Conservation (phyloP, 2,113 vertebrate genomes). For the Falcunculus frontatus region DNA sequence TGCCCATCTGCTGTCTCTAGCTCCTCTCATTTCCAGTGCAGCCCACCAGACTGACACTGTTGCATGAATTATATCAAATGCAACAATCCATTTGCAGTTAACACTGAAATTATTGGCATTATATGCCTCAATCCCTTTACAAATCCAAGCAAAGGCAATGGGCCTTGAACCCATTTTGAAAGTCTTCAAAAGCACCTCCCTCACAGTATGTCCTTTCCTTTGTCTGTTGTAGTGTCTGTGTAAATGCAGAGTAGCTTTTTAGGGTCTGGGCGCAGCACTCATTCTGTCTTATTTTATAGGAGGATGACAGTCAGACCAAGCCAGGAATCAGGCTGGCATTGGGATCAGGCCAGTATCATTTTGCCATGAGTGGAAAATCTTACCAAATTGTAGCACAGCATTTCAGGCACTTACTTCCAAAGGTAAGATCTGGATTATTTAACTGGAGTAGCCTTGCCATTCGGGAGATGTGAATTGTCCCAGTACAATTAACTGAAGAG, state of each 20-base stretch:
- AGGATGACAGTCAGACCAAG: conserved; percentile 18
- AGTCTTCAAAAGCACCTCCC: background rate
- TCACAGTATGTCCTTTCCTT: background rate
- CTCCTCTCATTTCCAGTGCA: background rate
- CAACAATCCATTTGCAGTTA: background rate
- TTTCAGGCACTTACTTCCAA: conserved; percentile 73
- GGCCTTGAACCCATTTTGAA: background rate
- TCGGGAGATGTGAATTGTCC: background rate
- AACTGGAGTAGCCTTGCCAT: background rate
- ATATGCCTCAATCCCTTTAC: background rate
- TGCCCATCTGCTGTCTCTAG: background rate
- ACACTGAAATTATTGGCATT: background rate
- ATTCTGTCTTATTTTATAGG: conserved; percentile 47
- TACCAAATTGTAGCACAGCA: conserved; percentile 68
- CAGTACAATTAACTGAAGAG: background rate
- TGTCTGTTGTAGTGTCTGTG: background rate
- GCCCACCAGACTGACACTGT: background rate
- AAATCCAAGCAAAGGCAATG: background rate
- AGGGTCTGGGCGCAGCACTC: background rate
- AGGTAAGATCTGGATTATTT: conserved; percentile 54
- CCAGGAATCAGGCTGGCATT: background rate
- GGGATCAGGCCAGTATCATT: conserved; percentile 65
- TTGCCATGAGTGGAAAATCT: conserved; percentile 75
- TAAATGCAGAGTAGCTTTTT: background rate
- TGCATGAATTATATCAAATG: background rate